These are phyloP conservation scores for Vireo altiloquus DNA, from an alignment of 2,113 vertebrate genomes.

Conservation along the genomic window DNA sequence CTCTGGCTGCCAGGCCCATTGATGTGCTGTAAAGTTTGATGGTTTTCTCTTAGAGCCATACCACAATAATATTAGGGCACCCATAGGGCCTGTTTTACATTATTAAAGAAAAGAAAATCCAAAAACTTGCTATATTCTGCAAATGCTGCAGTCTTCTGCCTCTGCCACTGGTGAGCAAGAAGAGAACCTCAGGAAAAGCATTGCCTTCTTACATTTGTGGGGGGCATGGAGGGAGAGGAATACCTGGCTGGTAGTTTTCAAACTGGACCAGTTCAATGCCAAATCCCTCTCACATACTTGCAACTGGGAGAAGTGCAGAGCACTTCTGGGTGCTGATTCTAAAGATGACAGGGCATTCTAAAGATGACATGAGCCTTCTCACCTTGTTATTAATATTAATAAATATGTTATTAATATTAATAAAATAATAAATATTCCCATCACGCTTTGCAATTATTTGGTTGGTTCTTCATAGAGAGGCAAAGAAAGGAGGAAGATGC, in stretches of 20 bases:
- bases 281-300: not conserved
- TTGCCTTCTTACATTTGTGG: not conserved
- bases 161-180: not conserved
- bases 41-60: not conserved
- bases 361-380: not conserved
- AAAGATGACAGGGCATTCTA: not conserved
- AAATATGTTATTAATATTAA: too few relatives aligned
- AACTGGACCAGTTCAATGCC: not conserved
- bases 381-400: too few relatives aligned
- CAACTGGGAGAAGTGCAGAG: not conserved
- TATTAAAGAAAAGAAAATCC: not conserved
- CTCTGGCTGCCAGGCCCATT: not conserved
- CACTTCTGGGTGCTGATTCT: not conserved
- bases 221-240: not conserved
- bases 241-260: not conserved
- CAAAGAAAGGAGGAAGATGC: not conserved
- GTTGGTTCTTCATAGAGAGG: not conserved
- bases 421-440: too few relatives aligned
- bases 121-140: not conserved
- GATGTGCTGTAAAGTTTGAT: not conserved
- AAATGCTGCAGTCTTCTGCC: not conserved
- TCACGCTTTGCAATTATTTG: not conserved
- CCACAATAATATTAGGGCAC: not conserved
- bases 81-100: not conserved
- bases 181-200: not conserved